These are phyloP conservation scores for Chloroclystis v-ata DNA, from an alignment of 2,888 invertebrate species.

Conservation along the genomic window DNA sequence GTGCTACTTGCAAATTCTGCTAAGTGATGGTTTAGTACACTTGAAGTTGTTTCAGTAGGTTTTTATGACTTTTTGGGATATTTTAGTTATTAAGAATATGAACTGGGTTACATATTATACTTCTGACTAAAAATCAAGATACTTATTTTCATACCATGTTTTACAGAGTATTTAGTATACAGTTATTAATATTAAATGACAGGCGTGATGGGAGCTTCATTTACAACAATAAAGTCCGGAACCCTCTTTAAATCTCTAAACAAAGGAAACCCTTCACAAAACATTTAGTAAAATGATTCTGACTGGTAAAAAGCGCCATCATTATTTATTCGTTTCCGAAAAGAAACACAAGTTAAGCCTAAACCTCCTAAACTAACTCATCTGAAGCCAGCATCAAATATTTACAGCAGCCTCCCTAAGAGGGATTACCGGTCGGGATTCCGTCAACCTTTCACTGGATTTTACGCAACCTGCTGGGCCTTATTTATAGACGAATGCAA, in stretches of 20 bases:
- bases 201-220: no score
- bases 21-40: background rate
- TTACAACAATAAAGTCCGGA: no score
- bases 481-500: no score
- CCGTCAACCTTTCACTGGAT: constrained; percentile 36
- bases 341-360: constrained; percentile 1
- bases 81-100: no score
- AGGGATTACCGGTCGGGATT: constrained; percentile 33
- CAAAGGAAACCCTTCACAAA: no score
- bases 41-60: background rate
- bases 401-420: constrained; percentile 30
- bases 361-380: constrained; percentile 2
- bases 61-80: background rate
- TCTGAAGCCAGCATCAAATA: constrained; percentile 15
- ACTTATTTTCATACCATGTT: no score
- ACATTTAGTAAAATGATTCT: no score
- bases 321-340: constrained; percentile 1
- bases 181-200: no score
- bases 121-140: no score
- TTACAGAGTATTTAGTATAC: no score
- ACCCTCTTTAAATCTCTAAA: no score
- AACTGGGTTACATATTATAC: no score
- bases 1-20: background rate
- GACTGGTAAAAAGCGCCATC: background rate
- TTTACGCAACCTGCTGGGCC: constrained; percentile 31